Conservation (phyloP, 2,113 vertebrate species). For the Prolemur simus region DNA sequence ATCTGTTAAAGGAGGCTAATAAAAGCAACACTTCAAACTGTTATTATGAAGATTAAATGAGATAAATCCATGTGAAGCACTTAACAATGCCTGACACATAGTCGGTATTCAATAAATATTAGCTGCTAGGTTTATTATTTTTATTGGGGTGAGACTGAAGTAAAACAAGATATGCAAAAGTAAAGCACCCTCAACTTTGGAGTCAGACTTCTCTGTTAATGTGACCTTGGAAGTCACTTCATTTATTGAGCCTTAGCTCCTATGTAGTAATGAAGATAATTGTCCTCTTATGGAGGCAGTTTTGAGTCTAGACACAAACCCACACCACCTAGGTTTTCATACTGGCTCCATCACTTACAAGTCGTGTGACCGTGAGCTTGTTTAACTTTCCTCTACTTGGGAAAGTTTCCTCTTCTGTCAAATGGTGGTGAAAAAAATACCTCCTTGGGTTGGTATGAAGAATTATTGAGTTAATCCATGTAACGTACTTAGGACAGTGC, state of each 20-base stretch:
- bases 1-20: neutral
- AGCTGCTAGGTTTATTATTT: neutral
- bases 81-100: neutral
- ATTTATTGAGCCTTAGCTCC: neutral
- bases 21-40: constrained; percentile 11
- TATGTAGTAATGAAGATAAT: neutral
- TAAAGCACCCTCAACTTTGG: neutral
- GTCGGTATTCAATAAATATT: neutral
- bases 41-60: constrained; percentile 23
- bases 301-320: neutral
- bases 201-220: neutral
- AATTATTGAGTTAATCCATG: constrained; percentile 1
- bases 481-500: neutral
- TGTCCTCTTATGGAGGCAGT: neutral
- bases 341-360: neutral
- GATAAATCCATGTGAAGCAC: neutral
- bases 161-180: constrained; percentile 43
- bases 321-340: neutral
- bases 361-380: neutral
- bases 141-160: neutral
- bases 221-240: neutral
- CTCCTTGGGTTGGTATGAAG: neutral
- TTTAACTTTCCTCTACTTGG: neutral
- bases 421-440: neutral
- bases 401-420: neutral